Evolutionary conservation across 2,113 vertebrate species (phyloP), one percentile per base, ranked within the genome.

Genomic region (Poeciliopsis retropinna): DNA sequence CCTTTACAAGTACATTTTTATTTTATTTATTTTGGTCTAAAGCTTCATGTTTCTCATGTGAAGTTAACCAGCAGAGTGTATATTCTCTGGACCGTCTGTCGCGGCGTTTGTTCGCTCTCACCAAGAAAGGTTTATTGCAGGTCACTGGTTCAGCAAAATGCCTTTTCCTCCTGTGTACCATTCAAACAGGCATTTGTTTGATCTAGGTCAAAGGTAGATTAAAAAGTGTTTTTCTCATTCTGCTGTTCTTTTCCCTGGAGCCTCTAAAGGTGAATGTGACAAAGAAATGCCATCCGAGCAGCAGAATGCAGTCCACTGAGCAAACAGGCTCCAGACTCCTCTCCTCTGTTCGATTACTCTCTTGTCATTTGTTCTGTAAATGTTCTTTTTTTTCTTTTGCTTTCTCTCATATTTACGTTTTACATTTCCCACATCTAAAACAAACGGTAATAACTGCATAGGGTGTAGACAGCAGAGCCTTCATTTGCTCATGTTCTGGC

Each of bases 141-240:
- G 39, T 75, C 72, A 75, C 60, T 62, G 72, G 62, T 79, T 64
- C 64, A 78, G 63, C 62, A 34, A 67, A 77, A 76, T 70, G 19
- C 61, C 29, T 81, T 69, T 85, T 54, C 61, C 19, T 82, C 60
- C 14, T 64, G 74, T 70, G 67, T 79, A 80, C 54, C 74, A 75
- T 84, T 41, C 63, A 76, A 44, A 39, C 83, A 80, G 68, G 65
- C 72, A 70, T 57, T 27, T 87, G 73, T 89, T 82, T 88, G 82
- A 83, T 90, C 68, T 67, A 5, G 85, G 86, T 88, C 85, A 90
- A 81, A 84, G 80, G 82, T 85, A 81, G 79, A 82, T 65, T 79
- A 73, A 81, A 90, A 87, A 73, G 65, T 69, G 64, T 76, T 87
- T 83, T 78, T 75, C 80, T 88, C 37, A 73, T 67, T 37, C 78